phyloP scores from a whole-genome alignment of 2,888 invertebrate species.

The Dichetophora obliterata region DNA sequence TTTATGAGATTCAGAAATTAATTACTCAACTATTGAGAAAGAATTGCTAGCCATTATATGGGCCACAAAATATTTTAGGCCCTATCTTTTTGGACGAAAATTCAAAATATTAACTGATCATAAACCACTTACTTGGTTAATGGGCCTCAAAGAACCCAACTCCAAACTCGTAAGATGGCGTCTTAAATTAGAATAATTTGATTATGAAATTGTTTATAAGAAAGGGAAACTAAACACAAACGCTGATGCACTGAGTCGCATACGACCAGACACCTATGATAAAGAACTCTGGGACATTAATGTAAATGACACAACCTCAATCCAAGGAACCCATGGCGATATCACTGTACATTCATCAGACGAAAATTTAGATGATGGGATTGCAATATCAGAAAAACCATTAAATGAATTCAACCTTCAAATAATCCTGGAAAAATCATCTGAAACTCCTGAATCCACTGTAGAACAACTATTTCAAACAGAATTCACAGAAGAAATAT shows the following conservation, averaged over 20 bases:
- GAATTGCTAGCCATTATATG: constrained; percentile 23
- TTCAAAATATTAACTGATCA: constrained; percentile 6
- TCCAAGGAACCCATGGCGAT: constrained; percentile 22
- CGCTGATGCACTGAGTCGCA: constrained; percentile 30
- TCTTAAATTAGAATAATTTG: constrained; percentile 49
- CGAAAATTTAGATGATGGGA: constrained; percentile 38
- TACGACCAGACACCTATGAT: constrained; percentile 16
- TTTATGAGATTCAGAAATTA: constrained; percentile 26
- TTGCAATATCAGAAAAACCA: constrained; percentile 45
- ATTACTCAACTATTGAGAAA: constrained; percentile 32
- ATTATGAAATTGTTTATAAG: constrained; percentile 55
- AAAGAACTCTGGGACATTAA: constrained; percentile 25
- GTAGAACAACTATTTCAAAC: no score
- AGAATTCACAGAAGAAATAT: no score
- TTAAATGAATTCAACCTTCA: constrained; percentile 45
- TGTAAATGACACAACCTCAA: constrained; percentile 23
- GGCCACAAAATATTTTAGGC: constrained; percentile 44
- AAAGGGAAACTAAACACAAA: constrained; percentile 43
- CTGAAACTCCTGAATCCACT: background rate
- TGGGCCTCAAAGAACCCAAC: constrained; percentile 37
- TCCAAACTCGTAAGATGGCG: constrained; percentile 41
- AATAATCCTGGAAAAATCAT: constrained; percentile 41
- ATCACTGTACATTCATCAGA: constrained; percentile 38
- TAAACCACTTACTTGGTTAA: background rate
- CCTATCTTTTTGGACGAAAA: constrained; percentile 43